Percentiles rank a stretch among this genome's conserved stretches.
Evolutionary conservation across 2,888 invertebrate species (phyloP).

Genomic region (Bruchidius siliquastri): DNA sequence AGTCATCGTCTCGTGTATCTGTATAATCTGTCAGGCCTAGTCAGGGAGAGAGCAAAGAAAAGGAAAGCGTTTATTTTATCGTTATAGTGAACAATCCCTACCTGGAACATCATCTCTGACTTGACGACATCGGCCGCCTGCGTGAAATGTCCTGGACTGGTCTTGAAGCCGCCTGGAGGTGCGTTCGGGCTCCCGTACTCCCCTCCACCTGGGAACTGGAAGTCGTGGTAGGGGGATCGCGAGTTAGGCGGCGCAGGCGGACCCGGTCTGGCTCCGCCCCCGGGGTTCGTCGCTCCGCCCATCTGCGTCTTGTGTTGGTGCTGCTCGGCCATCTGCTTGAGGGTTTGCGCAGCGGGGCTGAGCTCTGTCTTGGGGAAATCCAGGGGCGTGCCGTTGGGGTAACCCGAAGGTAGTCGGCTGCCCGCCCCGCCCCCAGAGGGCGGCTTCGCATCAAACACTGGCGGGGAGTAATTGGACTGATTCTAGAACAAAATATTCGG

Average conservation of each 20-base stretch:
- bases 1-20: too few species aligned
- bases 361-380: slow-evolving; percentile 56
- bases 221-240: slow-evolving; percentile 59
- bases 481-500: slow-evolving; percentile 36
- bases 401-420: slow-evolving; percentile 20
- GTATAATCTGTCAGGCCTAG: too few species aligned
- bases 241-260: slow-evolving; percentile 37
- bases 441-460: slow-evolving; percentile 38
- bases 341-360: slow-evolving; percentile 89
- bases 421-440: slow-evolving; percentile 25
- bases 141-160: slow-evolving; percentile 39
- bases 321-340: slow-evolving; percentile 96
- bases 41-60: too few species aligned
- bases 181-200: slow-evolving; percentile 49
- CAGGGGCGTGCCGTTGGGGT: slow-evolving; percentile 34
- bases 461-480: slow-evolving; percentile 40
- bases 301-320: slow-evolving; percentile 82
- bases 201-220: slow-evolving; percentile 50
- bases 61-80: too few species aligned
- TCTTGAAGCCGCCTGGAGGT: slow-evolving; percentile 45
- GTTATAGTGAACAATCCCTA: slow-evolving; percentile 23
- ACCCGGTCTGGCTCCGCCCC: slow-evolving; percentile 22
- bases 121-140: slow-evolving; percentile 54
- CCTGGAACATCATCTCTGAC: slow-evolving; percentile 51
- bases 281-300: slow-evolving; percentile 48